Evolutionary conservation across 2,113 vertebrate genomes (phyloP), one percentile per base, ranked within the genome.

Genomic region (Ceyx melanurus): DNA sequence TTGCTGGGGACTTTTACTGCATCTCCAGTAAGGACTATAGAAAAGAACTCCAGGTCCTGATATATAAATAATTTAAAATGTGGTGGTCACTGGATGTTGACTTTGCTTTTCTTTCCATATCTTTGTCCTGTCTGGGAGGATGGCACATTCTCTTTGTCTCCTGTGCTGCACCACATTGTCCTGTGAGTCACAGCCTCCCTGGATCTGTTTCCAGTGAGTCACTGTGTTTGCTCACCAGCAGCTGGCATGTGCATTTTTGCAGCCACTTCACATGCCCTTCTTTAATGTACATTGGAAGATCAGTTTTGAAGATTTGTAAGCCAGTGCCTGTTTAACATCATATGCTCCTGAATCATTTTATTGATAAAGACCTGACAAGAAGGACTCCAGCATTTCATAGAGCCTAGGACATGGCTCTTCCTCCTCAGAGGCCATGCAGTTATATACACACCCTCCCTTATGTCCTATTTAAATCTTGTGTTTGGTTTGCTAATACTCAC

Each of bases 301-400:
- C 28, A 21, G 7, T 65, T 62, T 33, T 31, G 23, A 71, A 75
- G 33, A 40, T 89, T 87, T 66, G 35, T 16, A 61, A 64, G 65
- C 53, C 22, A 33, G 31, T 53, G 40, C 18, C 35, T 86, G 11
- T 56, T 74, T 74, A 20, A 28, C 26, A 42, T 53, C 0, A 1
- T 60, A 6, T 15, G 3, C 6, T 77, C 19, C 54, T 9, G 1
- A 72, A 78, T 76, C 54, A 45, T 70, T 0, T 0, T 76, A 4
- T 57, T 80, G 29, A 45, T 80, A 29, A 53, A 65, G 58, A 42
- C 58, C 80, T 58, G 10, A 19, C 45, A 56, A 50, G 58, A 57
- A 82, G 66, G 46, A 31, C 13, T 62, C 16, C 26, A 10, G 0
- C 11, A 3, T 67, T 82, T 56, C 29, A 5, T 6, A 53, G 51